phyloP scores from a whole-genome alignment of 2,888 invertebrate genomes.

The Arctia plantaginis region DNA sequence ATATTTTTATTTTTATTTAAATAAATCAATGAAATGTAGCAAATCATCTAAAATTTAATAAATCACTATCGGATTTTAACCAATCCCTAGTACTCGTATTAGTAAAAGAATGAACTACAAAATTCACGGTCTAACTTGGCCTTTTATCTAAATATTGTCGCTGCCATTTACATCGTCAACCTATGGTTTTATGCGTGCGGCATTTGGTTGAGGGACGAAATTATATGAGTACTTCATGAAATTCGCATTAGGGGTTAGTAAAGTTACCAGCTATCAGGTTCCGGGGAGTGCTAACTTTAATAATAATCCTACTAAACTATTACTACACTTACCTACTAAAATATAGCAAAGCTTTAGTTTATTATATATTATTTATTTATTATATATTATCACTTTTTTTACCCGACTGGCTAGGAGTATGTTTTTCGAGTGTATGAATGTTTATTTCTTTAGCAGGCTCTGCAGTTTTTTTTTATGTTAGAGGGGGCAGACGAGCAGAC shows the following conservation, averaged over 20 bases:
- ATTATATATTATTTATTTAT: too few relatives aligned
- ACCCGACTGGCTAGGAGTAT: background rate
- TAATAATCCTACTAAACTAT: conserved; percentile 6
- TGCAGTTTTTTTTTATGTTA: too few relatives aligned
- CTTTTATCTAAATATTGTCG: background rate
- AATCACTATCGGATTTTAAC: background rate
- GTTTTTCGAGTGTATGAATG: too few relatives aligned
- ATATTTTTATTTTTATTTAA: background rate
- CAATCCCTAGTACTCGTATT: too few relatives aligned
- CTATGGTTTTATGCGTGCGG: background rate
- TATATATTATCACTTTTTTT: background rate
- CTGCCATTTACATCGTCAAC: background rate
- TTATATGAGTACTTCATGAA: conserved; percentile 16
- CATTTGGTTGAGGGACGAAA: conserved; percentile 9
- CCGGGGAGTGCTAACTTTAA: background rate
- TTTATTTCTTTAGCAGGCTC: too few relatives aligned
- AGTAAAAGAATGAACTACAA: background rate
- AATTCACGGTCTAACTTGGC: background rate
- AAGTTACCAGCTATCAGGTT: background rate
- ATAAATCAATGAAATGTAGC: too few relatives aligned
- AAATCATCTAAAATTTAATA: too few relatives aligned
- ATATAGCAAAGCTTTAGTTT: conserved; percentile 7
- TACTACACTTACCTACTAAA: conserved; percentile 20
- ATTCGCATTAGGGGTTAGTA: conserved; percentile 4
- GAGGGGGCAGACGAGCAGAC: too few relatives aligned